These are phyloP conservation scores for Symphodus melops DNA, from an alignment of 2,113 vertebrate genomes.

Conservation along the genomic window DNA sequence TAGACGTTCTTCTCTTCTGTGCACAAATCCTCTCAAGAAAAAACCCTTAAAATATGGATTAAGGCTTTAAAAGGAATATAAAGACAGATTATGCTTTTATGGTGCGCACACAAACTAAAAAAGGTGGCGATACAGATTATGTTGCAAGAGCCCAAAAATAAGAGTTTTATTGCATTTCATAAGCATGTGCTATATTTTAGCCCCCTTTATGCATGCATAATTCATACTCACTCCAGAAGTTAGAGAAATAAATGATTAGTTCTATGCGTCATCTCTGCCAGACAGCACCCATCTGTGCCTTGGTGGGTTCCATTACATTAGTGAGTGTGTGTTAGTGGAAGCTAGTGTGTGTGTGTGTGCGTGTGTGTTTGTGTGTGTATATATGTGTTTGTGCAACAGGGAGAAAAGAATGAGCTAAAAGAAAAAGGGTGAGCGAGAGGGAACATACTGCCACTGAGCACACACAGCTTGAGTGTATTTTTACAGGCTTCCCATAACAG, in stretches of 20 bases:
- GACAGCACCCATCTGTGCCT: slow-evolving; percentile 73
- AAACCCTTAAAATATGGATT: slow-evolving; percentile 51
- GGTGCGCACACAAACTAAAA: slow-evolving; percentile 12
- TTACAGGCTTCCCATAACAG: slow-evolving; percentile 59
- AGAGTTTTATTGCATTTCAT: slow-evolving; percentile 45
- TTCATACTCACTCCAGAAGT: slow-evolving; percentile 43
- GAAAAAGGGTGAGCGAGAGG: slow-evolving; percentile 41
- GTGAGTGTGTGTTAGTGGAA: slow-evolving; percentile 47
- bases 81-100: slow-evolving; percentile 45
- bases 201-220: slow-evolving; percentile 39
- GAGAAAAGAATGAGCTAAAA: slow-evolving; percentile 27
- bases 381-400: slow-evolving; percentile 56
- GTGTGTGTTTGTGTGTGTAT: slow-evolving; percentile 47
- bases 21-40: slow-evolving; percentile 30
- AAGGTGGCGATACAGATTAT: slow-evolving; percentile 34
- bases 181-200: slow-evolving; percentile 35
- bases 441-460: slow-evolving; percentile 59
- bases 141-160: slow-evolving; percentile 16
- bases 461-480: slow-evolving; percentile 69
- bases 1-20: slow-evolving; percentile 1
- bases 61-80: slow-evolving; percentile 47
- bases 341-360: slow-evolving; percentile 45
- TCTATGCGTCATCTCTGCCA: slow-evolving; percentile 63
- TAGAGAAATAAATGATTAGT: slow-evolving; percentile 62
- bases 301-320: slow-evolving; percentile 43